These are phyloP conservation scores for Margaritifera margaritifera DNA, from an alignment of 2,888 invertebrate species.

Conservation along the genomic window DNA sequence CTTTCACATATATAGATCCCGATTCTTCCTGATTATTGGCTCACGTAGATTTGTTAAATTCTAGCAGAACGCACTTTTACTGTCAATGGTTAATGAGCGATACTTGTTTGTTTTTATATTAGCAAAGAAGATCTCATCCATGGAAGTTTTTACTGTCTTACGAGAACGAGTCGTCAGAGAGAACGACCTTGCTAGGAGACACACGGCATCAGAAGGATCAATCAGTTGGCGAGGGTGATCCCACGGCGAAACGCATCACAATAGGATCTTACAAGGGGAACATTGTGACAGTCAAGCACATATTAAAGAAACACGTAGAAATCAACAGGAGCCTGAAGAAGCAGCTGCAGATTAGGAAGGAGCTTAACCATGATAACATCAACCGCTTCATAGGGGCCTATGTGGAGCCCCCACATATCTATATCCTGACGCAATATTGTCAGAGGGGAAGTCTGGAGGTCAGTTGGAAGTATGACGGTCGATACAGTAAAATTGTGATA, in stretches of 20 bases:
- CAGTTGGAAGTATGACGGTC: slow-evolving; percentile 9
- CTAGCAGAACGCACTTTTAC: no score
- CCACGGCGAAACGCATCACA: slow-evolving; percentile 11
- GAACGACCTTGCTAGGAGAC: slow-evolving; percentile 23
- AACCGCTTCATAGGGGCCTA: slow-evolving; percentile 71
- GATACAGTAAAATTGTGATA: not conserved
- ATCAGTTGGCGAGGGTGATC: slow-evolving; percentile 21
- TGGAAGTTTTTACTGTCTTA: slow-evolving; percentile 45
- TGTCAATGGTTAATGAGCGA: not conserved
- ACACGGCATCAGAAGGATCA: slow-evolving; percentile 19
- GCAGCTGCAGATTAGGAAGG: slow-evolving; percentile 68
- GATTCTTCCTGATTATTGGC: no score
- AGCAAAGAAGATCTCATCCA: slow-evolving; percentile 36
- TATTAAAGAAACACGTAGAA: slow-evolving; percentile 61
- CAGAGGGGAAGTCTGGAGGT: slow-evolving; percentile 68
- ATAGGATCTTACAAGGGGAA: slow-evolving; percentile 67
- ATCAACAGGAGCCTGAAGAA: slow-evolving; percentile 67
- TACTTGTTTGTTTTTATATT: slow-evolving; percentile 16
- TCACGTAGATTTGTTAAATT: no score
- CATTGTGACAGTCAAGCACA: slow-evolving; percentile 87
- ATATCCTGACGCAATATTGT: slow-evolving; percentile 69
- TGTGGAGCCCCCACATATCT: slow-evolving; percentile 66
- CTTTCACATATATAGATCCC: no score
- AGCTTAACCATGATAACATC: slow-evolving; percentile 70
- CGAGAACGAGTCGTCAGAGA: slow-evolving; percentile 33